Evolutionary conservation across 2,113 vertebrate species (phyloP).

Genomic region (Proteles cristata): DNA sequence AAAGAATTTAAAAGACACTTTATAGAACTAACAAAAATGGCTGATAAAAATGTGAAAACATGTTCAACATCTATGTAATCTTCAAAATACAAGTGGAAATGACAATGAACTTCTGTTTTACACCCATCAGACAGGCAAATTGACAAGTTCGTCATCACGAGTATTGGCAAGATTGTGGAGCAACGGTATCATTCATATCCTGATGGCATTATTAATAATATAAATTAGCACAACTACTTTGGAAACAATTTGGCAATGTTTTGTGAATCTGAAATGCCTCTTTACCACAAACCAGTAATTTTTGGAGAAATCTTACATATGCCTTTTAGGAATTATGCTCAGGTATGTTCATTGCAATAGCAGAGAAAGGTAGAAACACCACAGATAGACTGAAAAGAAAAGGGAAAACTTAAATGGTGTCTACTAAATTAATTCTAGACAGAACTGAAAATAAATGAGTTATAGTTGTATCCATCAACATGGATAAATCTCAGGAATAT

Average conservation of each 20-base stretch:
- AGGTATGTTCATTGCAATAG: neutral
- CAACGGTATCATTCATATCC: neutral
- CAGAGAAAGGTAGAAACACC: neutral
- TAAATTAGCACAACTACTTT: neutral
- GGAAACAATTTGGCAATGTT: neutral
- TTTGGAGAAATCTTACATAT: neutral
- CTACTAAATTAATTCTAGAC: neutral
- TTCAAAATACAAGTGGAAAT: neutral
- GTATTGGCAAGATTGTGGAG: neutral
- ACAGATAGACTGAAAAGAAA: neutral
- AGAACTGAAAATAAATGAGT: neutral
- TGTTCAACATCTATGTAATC: neutral
- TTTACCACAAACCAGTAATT: neutral
- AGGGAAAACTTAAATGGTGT: neutral
- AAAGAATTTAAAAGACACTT: neutral
- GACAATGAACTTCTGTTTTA: neutral
- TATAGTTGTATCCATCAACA: neutral
- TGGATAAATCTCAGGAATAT: neutral
- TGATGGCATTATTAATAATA: neutral
- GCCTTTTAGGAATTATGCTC: neutral
- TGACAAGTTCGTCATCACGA: neutral
- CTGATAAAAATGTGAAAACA: neutral
- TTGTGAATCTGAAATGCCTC: conserved; percentile 8
- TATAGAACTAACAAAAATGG: neutral
- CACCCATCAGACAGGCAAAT: neutral